phyloP scores from a whole-genome alignment of 1,140 invertebrate species.

The Calephelis nemesis region DNA sequence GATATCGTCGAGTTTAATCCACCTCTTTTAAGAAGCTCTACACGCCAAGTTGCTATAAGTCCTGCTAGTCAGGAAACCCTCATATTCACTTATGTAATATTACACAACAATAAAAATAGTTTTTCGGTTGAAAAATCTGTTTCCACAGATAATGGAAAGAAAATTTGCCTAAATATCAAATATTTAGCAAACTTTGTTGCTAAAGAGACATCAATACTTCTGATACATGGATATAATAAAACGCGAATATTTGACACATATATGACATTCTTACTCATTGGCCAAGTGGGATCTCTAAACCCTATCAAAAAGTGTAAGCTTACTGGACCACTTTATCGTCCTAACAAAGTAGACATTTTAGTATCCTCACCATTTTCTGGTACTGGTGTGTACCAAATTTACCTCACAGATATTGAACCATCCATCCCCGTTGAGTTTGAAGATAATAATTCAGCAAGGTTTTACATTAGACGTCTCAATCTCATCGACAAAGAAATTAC shows the following conservation, averaged over 20 bases:
- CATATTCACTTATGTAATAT: slow-evolving; percentile 50
- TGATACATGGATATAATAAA: slow-evolving; percentile 68
- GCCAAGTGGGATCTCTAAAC: slow-evolving; percentile 43
- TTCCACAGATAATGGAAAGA: slow-evolving; percentile 53
- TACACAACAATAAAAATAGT: slow-evolving; percentile 54
- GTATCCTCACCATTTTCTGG: slow-evolving; percentile 55
- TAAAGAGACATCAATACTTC: slow-evolving; percentile 53
- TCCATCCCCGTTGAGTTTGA: slow-evolving; percentile 50
- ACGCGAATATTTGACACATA: slow-evolving; percentile 70
- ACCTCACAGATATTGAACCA: slow-evolving; percentile 61
- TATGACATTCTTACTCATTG: slow-evolving; percentile 54
- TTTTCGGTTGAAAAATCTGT: slow-evolving; percentile 59
- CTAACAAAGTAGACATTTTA: slow-evolving; percentile 59
- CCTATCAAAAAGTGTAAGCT: slow-evolving; percentile 62
- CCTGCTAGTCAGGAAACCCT: slow-evolving; percentile 59
- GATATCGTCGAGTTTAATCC: slow-evolving; percentile 60
- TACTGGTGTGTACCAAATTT: slow-evolving; percentile 41
- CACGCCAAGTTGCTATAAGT: slow-evolving; percentile 49
- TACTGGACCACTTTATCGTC: slow-evolving; percentile 58
- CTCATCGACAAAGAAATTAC: slow-evolving; percentile 61
- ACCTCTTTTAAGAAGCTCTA: slow-evolving; percentile 59
- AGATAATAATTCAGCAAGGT: slow-evolving; percentile 39
- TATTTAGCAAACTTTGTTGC: slow-evolving; percentile 60
- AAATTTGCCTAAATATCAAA: slow-evolving; percentile 57
- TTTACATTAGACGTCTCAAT: slow-evolving; percentile 53